phyloP scores from a whole-genome alignment of 2,888 invertebrate genomes.

The Campoplex nolae region DNA sequence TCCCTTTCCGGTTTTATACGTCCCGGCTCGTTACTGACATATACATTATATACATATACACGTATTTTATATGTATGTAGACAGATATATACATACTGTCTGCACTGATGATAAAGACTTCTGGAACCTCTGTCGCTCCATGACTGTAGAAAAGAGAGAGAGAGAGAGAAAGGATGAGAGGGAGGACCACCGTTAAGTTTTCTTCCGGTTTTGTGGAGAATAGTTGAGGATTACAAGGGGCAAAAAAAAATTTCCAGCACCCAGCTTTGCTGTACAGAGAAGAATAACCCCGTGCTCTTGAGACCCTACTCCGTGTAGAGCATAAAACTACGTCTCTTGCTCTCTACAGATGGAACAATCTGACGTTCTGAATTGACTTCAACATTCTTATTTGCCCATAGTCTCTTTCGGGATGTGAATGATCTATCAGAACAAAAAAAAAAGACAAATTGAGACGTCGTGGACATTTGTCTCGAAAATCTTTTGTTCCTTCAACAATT shows the following conservation, averaged over 20 bases:
- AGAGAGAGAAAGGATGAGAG: slow-evolving; percentile 1
- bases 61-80: not conserved
- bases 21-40: slow-evolving; percentile 32
- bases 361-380: slow-evolving; percentile 10
- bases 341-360: not conserved
- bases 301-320: slow-evolving; percentile 15
- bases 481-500: not conserved
- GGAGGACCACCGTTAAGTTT: slow-evolving; percentile 20
- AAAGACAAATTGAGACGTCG: not conserved
- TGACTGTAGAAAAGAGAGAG: not conserved
- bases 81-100: slow-evolving; percentile 34
- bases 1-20: slow-evolving; percentile 67
- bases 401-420: not conserved
- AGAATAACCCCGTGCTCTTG: slow-evolving; percentile 16
- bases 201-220: slow-evolving; percentile 28
- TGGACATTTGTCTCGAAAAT: not conserved
- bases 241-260: slow-evolving; percentile 38
- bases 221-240: slow-evolving; percentile 9
- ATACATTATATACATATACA: slow-evolving; percentile 10
- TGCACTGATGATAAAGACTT: slow-evolving; percentile 60
- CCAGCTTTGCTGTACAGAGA: slow-evolving; percentile 21
- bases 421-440: not conserved
- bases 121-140: slow-evolving; percentile 37
- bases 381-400: slow-evolving; percentile 9
- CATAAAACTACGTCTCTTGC: slow-evolving; percentile 7